Evolutionary conservation across 2,113 vertebrate genomes (phyloP).

Genomic region (Bujurquina vittata): DNA sequence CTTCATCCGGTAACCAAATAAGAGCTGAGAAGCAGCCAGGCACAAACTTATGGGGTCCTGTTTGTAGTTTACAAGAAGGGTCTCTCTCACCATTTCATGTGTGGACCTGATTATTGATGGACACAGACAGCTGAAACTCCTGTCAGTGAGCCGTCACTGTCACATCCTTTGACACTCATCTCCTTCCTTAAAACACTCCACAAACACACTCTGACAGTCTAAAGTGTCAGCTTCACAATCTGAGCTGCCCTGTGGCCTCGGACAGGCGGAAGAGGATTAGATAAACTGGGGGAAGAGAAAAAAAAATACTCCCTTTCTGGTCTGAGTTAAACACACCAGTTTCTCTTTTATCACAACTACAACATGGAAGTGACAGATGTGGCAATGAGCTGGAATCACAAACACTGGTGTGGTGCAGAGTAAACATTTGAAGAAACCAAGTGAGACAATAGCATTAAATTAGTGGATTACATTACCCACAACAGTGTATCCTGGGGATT

Average conservation of each 20-base stretch:
- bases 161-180: conserved; percentile 28
- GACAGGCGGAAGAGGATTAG: background rate
- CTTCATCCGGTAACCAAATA: background rate
- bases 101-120: conserved; percentile 6
- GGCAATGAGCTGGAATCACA: background rate
- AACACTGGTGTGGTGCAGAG: background rate
- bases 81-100: conserved; percentile 37
- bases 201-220: conserved; percentile 13
- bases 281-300: conserved; percentile 1
- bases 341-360: background rate
- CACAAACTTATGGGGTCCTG: background rate
- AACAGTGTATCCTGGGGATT: background rate
- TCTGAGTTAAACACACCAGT: conserved; percentile 15
- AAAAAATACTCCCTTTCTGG: conserved; percentile 14
- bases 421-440: background rate
- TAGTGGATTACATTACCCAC: background rate
- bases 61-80: background rate
- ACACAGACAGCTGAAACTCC: conserved; percentile 17
- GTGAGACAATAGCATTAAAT: background rate
- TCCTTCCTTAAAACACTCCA: background rate
- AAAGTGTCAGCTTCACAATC: background rate
- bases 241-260: background rate
- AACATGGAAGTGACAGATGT: conserved; percentile 12
- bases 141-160: conserved; percentile 19
- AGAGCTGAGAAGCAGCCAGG: background rate